Base-by-base conservation (phyloP, 2,888 invertebrate species). In the Polyploca ridens region DNA sequence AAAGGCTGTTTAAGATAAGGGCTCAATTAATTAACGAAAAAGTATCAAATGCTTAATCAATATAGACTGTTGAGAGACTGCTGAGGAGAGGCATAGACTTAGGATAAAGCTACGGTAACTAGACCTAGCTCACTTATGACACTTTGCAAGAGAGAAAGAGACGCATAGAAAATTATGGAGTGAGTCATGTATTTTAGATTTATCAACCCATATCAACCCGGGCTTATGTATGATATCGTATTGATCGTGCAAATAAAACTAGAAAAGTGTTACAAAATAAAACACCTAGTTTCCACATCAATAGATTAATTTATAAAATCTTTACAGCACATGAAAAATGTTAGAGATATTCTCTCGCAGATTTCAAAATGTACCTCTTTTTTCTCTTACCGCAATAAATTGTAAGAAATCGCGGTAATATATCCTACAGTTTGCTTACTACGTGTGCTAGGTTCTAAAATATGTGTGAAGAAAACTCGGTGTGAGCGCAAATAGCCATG, bases 381-480 rank as follows among this genome's bases (percentile, higher is more conserved):
- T 66, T 69, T 63, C 67, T 58, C 63, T 63, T 65, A 62, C 70
- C 62, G 66, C 64, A 68, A 70, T 72, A 72, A 72, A 72, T 72
- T 67, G 63, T 65, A 59, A 66, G 59, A 66, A 67, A 70, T 69
- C 70, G 70, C 66, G 46, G 70, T 64, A 68, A 72, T 72, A 72
- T 72, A 70, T 72, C 69, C 63, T 63, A 66, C 60, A 64, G 66
- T 63, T 69, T 66, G 68, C 63, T 67, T 67, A 67, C 67, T 69
- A 67, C 69, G 71, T 71, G 71, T 58, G 67, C 60, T 64, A 63
- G 70, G 64, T 64, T 68, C 68, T 62, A 66, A 66, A 69, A 71
- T 69, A 67, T 66, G 68, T 65, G 66, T 67, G 58, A 67, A 71
- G 41, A 64, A 64, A 66, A 54, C 8, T 46, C 46, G n/a, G n/a